Evolutionary conservation across 1,140 invertebrate genomes (phyloP).

Genomic region (Aphelenchoides fujianensis): DNA sequence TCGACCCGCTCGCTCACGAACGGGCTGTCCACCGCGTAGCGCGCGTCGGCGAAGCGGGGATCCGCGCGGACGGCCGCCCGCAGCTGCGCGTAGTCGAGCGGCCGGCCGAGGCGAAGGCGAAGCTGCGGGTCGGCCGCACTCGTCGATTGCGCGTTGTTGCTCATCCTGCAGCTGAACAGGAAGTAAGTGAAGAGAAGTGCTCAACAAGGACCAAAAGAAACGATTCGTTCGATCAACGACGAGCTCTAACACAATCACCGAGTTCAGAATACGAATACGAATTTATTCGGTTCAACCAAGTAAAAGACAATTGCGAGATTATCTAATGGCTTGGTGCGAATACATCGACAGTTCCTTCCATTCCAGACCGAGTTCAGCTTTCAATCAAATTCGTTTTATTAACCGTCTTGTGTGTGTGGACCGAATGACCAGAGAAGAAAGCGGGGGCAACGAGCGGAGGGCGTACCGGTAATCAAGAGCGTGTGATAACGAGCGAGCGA

Average conservation of each 20-base stretch:
- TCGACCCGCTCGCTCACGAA: background rate
- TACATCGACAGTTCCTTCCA: too few relatives aligned
- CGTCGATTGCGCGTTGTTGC: background rate
- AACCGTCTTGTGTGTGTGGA: background rate
- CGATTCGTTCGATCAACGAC: background rate
- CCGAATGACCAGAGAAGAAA: too few relatives aligned
- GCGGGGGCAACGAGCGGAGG: too few relatives aligned
- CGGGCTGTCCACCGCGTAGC: background rate
- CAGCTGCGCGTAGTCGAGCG: background rate
- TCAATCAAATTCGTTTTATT: background rate
- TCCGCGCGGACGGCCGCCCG: background rate
- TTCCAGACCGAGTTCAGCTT: too few relatives aligned
- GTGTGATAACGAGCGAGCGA: too few relatives aligned
- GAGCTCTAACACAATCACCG: background rate
- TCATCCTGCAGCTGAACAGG: too few relatives aligned
- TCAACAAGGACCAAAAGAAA: background rate
- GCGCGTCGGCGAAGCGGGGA: background rate
- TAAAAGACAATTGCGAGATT: too few relatives aligned
- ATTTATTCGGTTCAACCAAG: too few relatives aligned
- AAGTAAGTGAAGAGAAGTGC: too few relatives aligned
- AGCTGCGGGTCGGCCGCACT: background rate
- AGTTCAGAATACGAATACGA: background rate
- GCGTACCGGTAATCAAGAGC: too few relatives aligned
- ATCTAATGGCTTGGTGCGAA: too few relatives aligned
- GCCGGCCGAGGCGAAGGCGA: constrained; percentile 3